Conservation (phyloP, 2,113 vertebrate species). For the Hymenochirus boettgeri region DNA sequence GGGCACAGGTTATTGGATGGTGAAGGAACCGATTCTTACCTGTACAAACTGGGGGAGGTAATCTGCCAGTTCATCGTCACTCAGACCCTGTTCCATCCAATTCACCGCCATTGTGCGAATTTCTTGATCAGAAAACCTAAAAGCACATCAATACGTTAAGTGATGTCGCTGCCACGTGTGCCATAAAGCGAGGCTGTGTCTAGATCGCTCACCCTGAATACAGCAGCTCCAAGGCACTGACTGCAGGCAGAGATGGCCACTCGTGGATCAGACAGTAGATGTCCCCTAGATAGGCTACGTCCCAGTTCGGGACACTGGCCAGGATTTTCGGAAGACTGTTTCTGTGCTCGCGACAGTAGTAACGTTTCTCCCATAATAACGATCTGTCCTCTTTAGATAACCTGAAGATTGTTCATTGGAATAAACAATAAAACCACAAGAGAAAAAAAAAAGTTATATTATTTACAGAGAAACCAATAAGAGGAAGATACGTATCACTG, state of each 20-base stretch:
- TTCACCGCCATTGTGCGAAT: conserved; percentile 79
- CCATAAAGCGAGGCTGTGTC: not conserved
- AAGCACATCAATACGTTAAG: too few species aligned
- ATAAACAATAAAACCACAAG: too few species aligned
- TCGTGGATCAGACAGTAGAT: conserved; percentile 80
- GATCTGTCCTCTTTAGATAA: conserved; percentile 81
- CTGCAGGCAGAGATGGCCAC: conserved; percentile 79
- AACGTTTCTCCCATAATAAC: conserved; percentile 87
- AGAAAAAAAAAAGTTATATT: too few species aligned
- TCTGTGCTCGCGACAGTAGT: conserved; percentile 71
- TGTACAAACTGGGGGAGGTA: conserved; percentile 95
- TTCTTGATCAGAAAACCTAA: conserved; percentile 90
- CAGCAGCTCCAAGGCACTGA: conserved; percentile 87
- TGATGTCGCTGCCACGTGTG: not conserved
- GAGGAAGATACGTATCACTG: too few species aligned
- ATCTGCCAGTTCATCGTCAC: conserved; percentile 87
- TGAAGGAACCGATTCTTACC: conserved; percentile 60
- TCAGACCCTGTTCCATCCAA: conserved; percentile 85
- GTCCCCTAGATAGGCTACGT: conserved; percentile 82
- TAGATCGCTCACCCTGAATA: conserved; percentile 82
- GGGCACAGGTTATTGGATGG: not conserved
- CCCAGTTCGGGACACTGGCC: conserved; percentile 87
- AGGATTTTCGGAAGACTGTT: conserved; percentile 86
- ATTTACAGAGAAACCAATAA: too few species aligned
- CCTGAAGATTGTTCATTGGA: conserved; percentile 70